Evolutionary conservation across 2,797 vertebrate genomes (phyloP), one percentile per base, ranked within the genome.

Genomic region (Bovichtus diacanthus): DNA sequence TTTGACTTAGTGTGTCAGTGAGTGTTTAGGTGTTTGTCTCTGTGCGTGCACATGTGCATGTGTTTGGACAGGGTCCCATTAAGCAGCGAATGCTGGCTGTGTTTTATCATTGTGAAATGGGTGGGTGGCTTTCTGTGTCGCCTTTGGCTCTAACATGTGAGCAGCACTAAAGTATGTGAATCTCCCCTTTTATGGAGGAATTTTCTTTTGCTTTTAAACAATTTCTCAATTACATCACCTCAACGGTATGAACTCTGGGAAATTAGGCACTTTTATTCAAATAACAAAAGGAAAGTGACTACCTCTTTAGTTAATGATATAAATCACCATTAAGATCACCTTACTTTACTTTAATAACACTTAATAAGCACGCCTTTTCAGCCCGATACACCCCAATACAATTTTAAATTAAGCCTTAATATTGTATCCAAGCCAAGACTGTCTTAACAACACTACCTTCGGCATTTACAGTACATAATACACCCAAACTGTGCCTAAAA

Each of bases 1-100:
- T 79, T 62, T 87, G 71, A 85, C 78, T 75, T 82, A 80, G 86
- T 66, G 80, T 78, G 70, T 86, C 81, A 60, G 76, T 58, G 83
- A 69, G 56, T 51, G 61, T 80, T 75, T 82, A 71, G 62, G 60
- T 82, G 60, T 78, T 70, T 75, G 73, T 77, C 58, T 78, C 69
- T 39, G 21, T 70, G 50, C 9, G 10, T 49, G 15, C 53, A 31
- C 56, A 29, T 50, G 38, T 50, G 31, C 68, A 43, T 63, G 39
- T 53, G 68, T 74, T 76, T 86, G 81, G 84, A 85, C 38, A 5
- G 50, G 19, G 39, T 64, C 47, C 76, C 62, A 59, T 84, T 85
- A 84, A 81, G 71, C 76, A 74, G 60, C 80, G 84, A 84, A 86
- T 75, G 67, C 79, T 70, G 73, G 78, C 74, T 76, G 72, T 53